Evolutionary conservation across 2,888 invertebrate genomes (phyloP).

Genomic region (Nasonia oneida): DNA sequence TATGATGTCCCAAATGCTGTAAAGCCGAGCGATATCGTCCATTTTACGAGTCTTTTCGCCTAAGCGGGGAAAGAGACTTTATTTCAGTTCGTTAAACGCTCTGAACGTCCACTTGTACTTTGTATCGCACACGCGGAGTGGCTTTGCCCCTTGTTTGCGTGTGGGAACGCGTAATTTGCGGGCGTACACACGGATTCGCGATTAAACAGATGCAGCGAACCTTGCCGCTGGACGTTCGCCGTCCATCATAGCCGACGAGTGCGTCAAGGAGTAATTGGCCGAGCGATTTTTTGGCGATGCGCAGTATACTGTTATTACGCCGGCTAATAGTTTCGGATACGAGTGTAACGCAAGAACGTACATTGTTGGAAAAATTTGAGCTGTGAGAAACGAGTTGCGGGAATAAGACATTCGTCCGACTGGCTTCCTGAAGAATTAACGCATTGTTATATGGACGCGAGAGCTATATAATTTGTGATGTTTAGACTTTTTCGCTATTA

Average conservation of each 20-base stretch:
- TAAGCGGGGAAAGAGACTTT: not conserved
- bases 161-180: conserved; percentile 14
- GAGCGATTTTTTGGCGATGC: not conserved
- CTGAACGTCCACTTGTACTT: not conserved
- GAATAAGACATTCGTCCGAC: no score
- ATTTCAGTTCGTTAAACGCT: conserved; percentile 3
- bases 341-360: not conserved
- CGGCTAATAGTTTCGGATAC: not conserved
- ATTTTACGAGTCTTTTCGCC: not conserved
- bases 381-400: not conserved
- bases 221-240: not conserved
- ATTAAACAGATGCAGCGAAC: not conserved
- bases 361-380: not conserved
- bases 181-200: not conserved
- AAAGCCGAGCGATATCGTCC: not conserved
- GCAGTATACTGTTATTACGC: not conserved
- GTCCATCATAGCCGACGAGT: not conserved
- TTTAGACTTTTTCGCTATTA: not conserved
- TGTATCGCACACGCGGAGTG: not conserved
- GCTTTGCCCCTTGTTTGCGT: not conserved
- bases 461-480: not conserved
- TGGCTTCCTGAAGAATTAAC: no score
- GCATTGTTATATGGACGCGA: no score
- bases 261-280: not conserved
- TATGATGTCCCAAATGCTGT: not conserved